Evolutionary conservation across 2,888 invertebrate genomes (phyloP).

Genomic region (Drosophila fulvimacula): DNA sequence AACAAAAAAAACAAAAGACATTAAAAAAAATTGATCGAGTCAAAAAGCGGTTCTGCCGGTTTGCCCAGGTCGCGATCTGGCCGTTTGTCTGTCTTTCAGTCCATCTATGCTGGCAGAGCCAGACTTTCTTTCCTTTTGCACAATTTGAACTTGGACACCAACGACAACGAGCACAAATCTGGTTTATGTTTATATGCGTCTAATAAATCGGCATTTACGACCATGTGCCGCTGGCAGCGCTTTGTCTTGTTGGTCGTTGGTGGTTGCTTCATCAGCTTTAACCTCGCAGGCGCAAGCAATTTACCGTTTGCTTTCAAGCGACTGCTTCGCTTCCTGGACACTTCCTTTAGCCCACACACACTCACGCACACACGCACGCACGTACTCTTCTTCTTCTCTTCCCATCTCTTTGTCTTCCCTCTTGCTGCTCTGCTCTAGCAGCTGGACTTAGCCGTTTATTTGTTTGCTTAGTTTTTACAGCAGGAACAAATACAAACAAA

Average conservation of each 20-base stretch:
- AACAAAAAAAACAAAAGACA: constrained; percentile 26
- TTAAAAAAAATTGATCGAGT: constrained; percentile 27
- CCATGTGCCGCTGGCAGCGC: constrained; percentile 26
- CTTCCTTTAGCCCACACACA: constrained; percentile 47
- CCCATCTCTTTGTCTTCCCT: constrained; percentile 3
- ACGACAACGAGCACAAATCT: constrained; percentile 61
- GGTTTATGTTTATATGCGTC: constrained; percentile 65
- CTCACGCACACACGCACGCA: constrained; percentile 15
- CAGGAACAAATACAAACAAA: constrained; percentile 71
- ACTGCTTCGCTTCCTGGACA: constrained; percentile 56
- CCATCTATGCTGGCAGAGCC: constrained; percentile 15
- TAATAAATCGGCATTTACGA: constrained; percentile 66
- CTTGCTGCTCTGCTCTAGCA: not conserved
- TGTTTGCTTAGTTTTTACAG: constrained; percentile 66
- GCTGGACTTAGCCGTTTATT: constrained; percentile 35
- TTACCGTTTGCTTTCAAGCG: constrained; percentile 45
- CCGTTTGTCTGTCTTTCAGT: constrained; percentile 19
- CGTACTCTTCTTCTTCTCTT: constrained; percentile 6
- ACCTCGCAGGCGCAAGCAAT: constrained; percentile 37
- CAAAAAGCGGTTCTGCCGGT: constrained; percentile 77
- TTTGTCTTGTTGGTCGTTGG: constrained; percentile 25
- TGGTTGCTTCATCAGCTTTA: constrained; percentile 40
- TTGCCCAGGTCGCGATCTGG: constrained; percentile 72
- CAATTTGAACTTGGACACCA: constrained; percentile 78
- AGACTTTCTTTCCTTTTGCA: constrained; percentile 73